A percentile compares a stretch with the other conserved stretches of the same genome.
Conservation (phyloP, 2,797 vertebrate species). For the Eulemur albifrons region DNA sequence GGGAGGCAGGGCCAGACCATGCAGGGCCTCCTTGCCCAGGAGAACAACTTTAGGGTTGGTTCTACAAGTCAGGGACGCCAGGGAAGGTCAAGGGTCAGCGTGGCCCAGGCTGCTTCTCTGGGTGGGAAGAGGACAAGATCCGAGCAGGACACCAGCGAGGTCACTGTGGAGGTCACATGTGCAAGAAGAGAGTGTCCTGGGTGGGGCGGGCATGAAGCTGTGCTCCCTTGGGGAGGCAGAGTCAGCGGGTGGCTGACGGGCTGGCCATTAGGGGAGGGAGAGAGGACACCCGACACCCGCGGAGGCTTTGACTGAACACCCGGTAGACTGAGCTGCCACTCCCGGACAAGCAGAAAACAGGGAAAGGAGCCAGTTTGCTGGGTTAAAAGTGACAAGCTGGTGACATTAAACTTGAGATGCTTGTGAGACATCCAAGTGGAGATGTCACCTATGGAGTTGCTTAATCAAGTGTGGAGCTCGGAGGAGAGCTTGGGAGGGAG, state of each 20-base stretch:
- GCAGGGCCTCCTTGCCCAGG: not conserved
- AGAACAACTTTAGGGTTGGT: not conserved
- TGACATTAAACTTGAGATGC: not conserved
- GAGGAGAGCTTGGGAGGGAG: not conserved
- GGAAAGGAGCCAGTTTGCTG: not conserved
- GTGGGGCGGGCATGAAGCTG: not conserved
- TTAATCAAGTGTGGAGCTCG: not conserved
- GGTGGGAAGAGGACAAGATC: not conserved
- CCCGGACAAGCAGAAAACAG: not conserved
- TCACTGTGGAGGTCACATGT: not conserved
- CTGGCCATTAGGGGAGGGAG: not conserved
- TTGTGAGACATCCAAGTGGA: not conserved
- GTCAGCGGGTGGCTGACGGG: not conserved
- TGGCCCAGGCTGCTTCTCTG: not conserved
- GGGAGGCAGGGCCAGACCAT: not conserved
- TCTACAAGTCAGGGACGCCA: not conserved
- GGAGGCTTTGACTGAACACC: no score
- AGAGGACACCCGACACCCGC: not conserved
- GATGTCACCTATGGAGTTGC: not conserved
- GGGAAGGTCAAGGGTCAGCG: not conserved
- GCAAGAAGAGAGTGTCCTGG: not conserved
- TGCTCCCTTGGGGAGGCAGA: not conserved
- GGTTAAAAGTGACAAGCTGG: not conserved
- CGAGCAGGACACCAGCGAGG: not conserved
- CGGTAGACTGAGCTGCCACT: not conserved